Conservation (phyloP, 2,888 invertebrate genomes). For the Epicampocera succincta region DNA sequence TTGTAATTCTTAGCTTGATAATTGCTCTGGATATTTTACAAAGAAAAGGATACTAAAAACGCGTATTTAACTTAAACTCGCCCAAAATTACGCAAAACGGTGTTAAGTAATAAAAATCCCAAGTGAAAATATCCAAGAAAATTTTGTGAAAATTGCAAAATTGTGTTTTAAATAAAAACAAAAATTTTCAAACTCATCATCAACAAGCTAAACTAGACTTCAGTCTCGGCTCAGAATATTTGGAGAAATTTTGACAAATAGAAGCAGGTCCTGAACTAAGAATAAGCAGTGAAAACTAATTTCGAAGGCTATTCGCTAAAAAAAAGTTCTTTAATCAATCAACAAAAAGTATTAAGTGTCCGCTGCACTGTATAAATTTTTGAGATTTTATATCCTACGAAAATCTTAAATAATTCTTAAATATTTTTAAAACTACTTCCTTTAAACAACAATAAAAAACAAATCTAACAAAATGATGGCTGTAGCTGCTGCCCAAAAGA, state of each 20-base stretch:
- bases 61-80: constrained; percentile 40
- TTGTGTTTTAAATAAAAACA: constrained; percentile 68
- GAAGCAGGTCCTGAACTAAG: constrained; percentile 65
- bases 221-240: constrained; percentile 71
- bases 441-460: constrained; percentile 60
- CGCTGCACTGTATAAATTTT: constrained; percentile 75
- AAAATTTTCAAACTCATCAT: constrained; percentile 67
- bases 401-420: constrained; percentile 62
- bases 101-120: constrained; percentile 3
- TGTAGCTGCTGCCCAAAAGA: constrained; percentile 95
- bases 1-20: constrained; percentile 80
- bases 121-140: constrained; percentile 57
- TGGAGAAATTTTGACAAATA: constrained; percentile 66
- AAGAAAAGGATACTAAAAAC: constrained; percentile 54
- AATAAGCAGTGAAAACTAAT: constrained; percentile 79
- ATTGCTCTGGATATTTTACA: constrained; percentile 60
- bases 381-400: constrained; percentile 61
- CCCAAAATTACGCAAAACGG: constrained; percentile 36
- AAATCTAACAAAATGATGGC: constrained; percentile 86
- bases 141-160: constrained; percentile 59
- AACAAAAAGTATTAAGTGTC: constrained; percentile 77
- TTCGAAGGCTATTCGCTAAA: constrained; percentile 76
- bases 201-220: constrained; percentile 75
- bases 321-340: constrained; percentile 30
- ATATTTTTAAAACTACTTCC: constrained; percentile 63